phyloP scores from a whole-genome alignment of 1,140 invertebrate species.

The Drosophila sulfurigaster region DNA sequence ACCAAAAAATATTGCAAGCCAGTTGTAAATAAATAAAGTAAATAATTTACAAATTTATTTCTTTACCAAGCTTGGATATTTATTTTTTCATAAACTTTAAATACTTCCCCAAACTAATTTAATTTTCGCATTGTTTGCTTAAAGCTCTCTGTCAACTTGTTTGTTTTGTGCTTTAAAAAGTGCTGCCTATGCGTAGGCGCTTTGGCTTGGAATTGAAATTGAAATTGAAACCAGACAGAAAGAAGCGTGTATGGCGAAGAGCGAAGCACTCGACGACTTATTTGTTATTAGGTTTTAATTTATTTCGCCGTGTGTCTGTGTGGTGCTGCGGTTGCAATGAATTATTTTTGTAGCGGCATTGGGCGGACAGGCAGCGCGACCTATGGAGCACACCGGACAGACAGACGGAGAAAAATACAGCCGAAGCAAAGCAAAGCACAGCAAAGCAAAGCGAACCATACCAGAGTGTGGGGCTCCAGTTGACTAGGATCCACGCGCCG shows the following conservation, averaged over 20 bases:
- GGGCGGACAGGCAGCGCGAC: constrained; percentile 67
- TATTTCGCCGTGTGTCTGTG: constrained; percentile 68
- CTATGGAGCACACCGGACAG: constrained; percentile 39
- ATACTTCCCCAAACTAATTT: not conserved
- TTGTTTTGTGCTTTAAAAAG: constrained; percentile 11
- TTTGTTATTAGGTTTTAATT: constrained; percentile 83
- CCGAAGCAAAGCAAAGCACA: not conserved
- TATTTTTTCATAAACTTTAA: not conserved
- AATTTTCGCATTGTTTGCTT: no score
- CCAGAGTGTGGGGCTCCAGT: constrained; percentile 17
- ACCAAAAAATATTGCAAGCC: no score
- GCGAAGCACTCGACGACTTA: constrained; percentile 64
- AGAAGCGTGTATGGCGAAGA: constrained; percentile 16
- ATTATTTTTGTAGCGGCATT: constrained; percentile 76
- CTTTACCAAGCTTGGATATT: not conserved
- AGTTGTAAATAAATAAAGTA: no score
- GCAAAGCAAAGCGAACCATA: constrained; percentile 9
- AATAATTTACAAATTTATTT: no score
- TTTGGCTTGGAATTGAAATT: constrained; percentile 26
- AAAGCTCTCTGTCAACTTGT: not conserved
- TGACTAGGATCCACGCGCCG: constrained; percentile 74
- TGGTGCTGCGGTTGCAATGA: constrained; percentile 59
- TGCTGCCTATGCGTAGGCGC: constrained; percentile 61
- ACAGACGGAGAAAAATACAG: not conserved
- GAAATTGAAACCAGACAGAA: constrained; percentile 37